phyloP scores from a whole-genome alignment of 2,888 invertebrate species.

The Imbricaverruca yamaguchii region DNA sequence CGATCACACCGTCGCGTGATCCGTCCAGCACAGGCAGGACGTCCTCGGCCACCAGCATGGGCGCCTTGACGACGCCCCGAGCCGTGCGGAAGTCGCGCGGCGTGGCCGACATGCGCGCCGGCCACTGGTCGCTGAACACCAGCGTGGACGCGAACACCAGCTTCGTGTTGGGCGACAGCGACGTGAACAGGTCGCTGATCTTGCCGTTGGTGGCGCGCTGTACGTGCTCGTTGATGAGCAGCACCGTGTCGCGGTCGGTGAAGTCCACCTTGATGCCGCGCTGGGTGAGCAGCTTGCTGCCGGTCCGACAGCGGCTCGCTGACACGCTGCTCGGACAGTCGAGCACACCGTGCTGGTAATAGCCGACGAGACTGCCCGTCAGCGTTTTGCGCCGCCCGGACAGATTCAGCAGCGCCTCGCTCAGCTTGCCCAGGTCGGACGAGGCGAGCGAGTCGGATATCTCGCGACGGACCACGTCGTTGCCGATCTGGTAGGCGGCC shows the following conservation, averaged over 20 bases:
- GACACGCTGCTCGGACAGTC: background rate
- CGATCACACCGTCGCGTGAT: background rate
- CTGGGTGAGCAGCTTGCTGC: background rate
- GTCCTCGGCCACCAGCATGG: background rate
- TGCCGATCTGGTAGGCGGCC: background rate
- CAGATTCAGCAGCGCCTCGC: background rate
- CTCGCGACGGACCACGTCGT: background rate
- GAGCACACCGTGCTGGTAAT: background rate
- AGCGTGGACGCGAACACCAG: constrained; percentile 11
- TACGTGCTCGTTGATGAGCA: background rate
- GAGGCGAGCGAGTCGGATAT: constrained; percentile 1
- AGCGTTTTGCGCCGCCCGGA: background rate
- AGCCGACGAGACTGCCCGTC: background rate
- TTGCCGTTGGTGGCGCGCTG: constrained; percentile 3
- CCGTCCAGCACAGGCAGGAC: background rate
- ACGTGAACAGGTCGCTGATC: background rate
- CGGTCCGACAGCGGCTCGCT: background rate
- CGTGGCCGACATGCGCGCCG: background rate
- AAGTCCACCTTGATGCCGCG: background rate
- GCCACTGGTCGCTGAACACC: constrained; percentile 2
- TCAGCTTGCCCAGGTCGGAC: background rate
- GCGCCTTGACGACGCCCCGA: background rate
- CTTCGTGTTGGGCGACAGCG: background rate
- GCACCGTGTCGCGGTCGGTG: background rate
- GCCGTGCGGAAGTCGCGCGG: background rate